Evolutionary conservation across 2,113 vertebrate genomes (phyloP).

Genomic region (Heterotis niloticus): DNA sequence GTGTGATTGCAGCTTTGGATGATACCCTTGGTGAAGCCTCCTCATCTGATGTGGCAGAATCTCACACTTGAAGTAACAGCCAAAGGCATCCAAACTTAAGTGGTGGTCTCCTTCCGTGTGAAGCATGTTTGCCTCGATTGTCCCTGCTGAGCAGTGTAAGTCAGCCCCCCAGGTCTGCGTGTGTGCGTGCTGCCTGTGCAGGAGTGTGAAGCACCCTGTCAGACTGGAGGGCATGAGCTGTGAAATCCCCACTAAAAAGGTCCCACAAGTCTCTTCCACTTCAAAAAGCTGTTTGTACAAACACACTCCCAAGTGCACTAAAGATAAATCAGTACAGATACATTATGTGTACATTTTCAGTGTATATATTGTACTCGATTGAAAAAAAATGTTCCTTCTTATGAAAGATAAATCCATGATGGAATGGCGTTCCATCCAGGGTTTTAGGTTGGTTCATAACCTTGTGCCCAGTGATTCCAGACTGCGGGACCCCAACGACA

Average conservation of each 20-base stretch:
- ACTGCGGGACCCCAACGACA: too few relatives aligned
- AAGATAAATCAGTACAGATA: too few relatives aligned
- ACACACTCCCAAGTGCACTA: too few relatives aligned
- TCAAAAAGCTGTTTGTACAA: too few relatives aligned
- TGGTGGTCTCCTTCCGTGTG: background rate
- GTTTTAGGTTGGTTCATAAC: too few relatives aligned
- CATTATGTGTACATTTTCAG: too few relatives aligned
- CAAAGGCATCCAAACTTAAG: background rate
- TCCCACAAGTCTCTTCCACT: background rate
- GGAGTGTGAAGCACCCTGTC: background rate
- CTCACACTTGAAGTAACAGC: background rate
- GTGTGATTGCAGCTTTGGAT: background rate
- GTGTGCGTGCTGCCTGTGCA: background rate
- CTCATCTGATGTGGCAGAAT: background rate
- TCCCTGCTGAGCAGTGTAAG: background rate
- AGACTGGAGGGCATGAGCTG: background rate
- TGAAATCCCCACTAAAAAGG: background rate
- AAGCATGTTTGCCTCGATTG: background rate
- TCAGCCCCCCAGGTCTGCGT: background rate
- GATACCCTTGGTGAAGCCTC: background rate
- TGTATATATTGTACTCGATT: too few relatives aligned
- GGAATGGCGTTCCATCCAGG: too few relatives aligned
- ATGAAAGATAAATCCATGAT: too few relatives aligned
- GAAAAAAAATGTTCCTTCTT: too few relatives aligned
- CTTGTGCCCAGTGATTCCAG: too few relatives aligned